Percentiles rank a stretch among this genome's conserved stretches.
Conservation (phyloP, 2,113 vertebrate species). For the Forbesichthys papilliferus region DNA sequence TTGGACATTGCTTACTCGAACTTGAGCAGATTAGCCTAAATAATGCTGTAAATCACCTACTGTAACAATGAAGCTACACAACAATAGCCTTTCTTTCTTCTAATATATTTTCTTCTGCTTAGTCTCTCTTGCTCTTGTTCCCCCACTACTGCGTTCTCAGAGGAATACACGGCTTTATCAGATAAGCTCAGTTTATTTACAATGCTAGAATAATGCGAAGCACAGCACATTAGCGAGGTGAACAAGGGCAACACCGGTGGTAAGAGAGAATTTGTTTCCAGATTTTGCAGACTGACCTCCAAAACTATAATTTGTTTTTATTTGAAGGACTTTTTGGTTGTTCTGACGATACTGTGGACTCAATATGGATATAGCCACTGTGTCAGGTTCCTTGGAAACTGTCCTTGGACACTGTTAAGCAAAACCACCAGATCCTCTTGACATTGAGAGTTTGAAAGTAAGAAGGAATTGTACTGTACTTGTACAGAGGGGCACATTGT, state of each 20-base stretch:
- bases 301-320: constrained; percentile 23
- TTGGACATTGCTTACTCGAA: constrained; percentile 1
- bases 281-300: constrained; percentile 10
- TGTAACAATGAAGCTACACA: constrained; percentile 39
- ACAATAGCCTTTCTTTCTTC: constrained; percentile 12
- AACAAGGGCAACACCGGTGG: constrained; percentile 31
- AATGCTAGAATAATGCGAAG: constrained; percentile 14
- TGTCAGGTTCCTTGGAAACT: not conserved
- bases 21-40: constrained; percentile 4
- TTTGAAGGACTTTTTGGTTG: constrained; percentile 15
- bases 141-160: not conserved
- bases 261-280: constrained; percentile 1
- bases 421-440: too few species aligned
- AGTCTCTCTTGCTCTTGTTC: constrained; percentile 21
- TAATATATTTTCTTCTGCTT: not conserved
- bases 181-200: constrained; percentile 38
- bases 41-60: constrained; percentile 37
- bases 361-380: constrained; percentile 24
- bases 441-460: too few species aligned
- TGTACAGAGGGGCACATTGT: not conserved
- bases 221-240: constrained; percentile 34
- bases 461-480: too few species aligned
- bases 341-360: constrained; percentile 14
- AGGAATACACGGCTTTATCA: constrained; percentile 42
- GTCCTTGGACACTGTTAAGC: too few species aligned